These are phyloP conservation scores for Argentina silus DNA, from an alignment of 2,797 vertebrate genomes.

Conservation along the genomic window DNA sequence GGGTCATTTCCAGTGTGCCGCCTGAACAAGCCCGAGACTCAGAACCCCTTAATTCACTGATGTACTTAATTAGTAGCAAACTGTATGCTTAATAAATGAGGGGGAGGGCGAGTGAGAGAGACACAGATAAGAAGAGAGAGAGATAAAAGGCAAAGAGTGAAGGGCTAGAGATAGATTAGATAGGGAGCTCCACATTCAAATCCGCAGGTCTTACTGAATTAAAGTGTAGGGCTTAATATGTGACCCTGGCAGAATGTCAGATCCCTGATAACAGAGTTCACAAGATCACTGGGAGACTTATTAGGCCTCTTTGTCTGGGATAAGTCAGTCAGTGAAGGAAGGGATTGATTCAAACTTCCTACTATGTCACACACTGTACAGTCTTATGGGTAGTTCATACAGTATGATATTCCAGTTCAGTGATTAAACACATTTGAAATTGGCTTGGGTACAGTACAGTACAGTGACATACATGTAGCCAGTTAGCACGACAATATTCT, in stretches of 20 bases:
- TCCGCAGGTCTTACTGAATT: not conserved
- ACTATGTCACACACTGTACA: slow-evolving; percentile 26
- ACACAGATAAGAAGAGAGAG: slow-evolving; percentile 11
- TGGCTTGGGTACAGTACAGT: slow-evolving; percentile 12
- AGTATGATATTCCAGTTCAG: slow-evolving; percentile 14
- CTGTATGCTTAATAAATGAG: slow-evolving; percentile 29
- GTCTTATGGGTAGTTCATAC: slow-evolving; percentile 45
- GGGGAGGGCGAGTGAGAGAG: slow-evolving; percentile 15
- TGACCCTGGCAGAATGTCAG: slow-evolving; percentile 41
- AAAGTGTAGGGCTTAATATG: slow-evolving; percentile 37
- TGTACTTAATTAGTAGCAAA: slow-evolving; percentile 40
- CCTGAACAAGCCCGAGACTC: slow-evolving; percentile 12
- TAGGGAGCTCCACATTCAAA: not conserved
- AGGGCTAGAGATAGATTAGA: slow-evolving; percentile 6
- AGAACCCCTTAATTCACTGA: slow-evolving; percentile 35
- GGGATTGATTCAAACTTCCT: slow-evolving; percentile 38
- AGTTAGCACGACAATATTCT: not conserved
- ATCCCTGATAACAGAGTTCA: slow-evolving; percentile 55
- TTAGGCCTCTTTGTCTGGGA: slow-evolving; percentile 4
- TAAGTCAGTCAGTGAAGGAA: slow-evolving; percentile 38
- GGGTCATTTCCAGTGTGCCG: slow-evolving; percentile 2
- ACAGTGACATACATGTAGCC: slow-evolving; percentile 23
- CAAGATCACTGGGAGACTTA: slow-evolving; percentile 10
- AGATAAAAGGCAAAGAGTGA: not conserved
- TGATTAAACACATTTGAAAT: slow-evolving; percentile 24